phyloP scores from a whole-genome alignment of 2,797 vertebrate genomes.

The Arnoldichthys spilopterus region DNA sequence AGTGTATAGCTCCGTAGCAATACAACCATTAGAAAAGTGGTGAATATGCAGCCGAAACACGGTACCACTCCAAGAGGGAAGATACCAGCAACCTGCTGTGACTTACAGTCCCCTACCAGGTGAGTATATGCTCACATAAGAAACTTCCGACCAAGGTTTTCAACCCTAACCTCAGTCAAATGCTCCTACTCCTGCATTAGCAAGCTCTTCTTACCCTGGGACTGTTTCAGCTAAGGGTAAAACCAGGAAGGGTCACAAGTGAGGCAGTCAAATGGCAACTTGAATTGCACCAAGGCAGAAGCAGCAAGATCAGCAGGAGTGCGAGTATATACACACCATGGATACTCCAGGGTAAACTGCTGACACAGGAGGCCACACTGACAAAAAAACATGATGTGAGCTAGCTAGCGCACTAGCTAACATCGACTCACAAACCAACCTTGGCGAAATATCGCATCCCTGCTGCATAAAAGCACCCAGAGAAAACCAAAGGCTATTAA shows the following conservation, averaged over 20 bases:
- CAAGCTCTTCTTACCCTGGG: constrained; percentile 54
- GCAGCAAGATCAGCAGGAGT: constrained; percentile 35
- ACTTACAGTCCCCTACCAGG: constrained; percentile 77
- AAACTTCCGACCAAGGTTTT: constrained; percentile 57
- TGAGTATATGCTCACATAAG: constrained; percentile 77
- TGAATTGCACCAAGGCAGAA: background rate
- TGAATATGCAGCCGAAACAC: constrained; percentile 92
- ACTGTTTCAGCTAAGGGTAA: constrained; percentile 19
- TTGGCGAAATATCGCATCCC: constrained; percentile 87
- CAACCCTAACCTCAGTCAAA: constrained; percentile 43
- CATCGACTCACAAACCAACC: constrained; percentile 73
- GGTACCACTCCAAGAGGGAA: constrained; percentile 92
- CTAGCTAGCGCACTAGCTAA: constrained; percentile 24
- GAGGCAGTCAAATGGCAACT: background rate
- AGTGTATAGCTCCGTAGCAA: background rate
- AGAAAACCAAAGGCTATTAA: constrained; percentile 97
- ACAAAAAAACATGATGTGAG: constrained; percentile 44
- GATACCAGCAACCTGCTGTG: constrained; percentile 82
- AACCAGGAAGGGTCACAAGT: background rate
- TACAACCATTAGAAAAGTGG: constrained; percentile 70
- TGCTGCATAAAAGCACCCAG: constrained; percentile 86
- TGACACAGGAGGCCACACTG: constrained; percentile 59
- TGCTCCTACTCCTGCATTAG: constrained; percentile 60
- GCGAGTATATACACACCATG: constrained; percentile 78
- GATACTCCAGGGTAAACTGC: constrained; percentile 48